Evolutionary conservation across 2,113 vertebrate genomes (phyloP).

Genomic region (Siniperca chuatsi): DNA sequence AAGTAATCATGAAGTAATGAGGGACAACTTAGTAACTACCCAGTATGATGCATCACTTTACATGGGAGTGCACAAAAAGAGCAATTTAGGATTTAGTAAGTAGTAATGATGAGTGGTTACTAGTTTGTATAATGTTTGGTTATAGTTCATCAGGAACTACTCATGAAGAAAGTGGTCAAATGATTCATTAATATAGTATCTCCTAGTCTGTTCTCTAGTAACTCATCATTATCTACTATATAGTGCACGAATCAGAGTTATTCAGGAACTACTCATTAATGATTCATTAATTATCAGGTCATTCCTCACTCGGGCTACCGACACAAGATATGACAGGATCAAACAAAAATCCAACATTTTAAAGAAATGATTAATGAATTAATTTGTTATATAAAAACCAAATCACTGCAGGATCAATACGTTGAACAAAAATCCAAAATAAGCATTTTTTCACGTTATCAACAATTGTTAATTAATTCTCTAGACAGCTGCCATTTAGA

Average conservation of each 20-base stretch:
- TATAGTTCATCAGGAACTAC: background rate
- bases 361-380: too few species aligned
- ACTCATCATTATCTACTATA: background rate
- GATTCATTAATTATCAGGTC: background rate
- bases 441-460: too few species aligned
- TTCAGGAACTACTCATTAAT: background rate
- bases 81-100: background rate
- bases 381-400: background rate
- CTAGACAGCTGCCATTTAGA: too few species aligned
- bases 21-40: background rate
- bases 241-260: background rate
- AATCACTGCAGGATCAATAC: background rate
- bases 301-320: background rate
- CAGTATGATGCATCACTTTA: slow-evolving; percentile 3
- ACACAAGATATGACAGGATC: background rate
- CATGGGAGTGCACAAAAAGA: background rate
- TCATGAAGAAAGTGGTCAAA: background rate
- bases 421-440: background rate
- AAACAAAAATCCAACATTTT: background rate
- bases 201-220: background rate
- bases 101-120: background rate
- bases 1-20: background rate
- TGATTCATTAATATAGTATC: background rate
- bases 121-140: background rate
- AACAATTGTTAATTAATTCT: background rate